Conservation (phyloP, 2,113 vertebrate species). For the Chrysemys picta region DNA sequence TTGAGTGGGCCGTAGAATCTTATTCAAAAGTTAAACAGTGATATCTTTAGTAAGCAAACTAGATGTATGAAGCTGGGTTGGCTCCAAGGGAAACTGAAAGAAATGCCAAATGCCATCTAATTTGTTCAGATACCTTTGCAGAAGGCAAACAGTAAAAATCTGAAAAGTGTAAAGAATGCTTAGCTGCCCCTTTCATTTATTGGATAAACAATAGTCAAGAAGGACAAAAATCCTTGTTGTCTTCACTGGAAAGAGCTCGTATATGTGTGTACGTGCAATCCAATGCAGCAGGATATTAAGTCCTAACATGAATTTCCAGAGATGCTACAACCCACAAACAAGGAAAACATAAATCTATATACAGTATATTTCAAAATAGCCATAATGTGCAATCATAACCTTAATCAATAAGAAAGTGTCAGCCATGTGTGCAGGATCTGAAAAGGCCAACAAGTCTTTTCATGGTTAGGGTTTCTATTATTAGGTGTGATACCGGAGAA, state of each 20-base stretch:
- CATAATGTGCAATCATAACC: background rate
- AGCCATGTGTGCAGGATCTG: background rate
- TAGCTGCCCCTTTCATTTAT: background rate
- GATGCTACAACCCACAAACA: background rate
- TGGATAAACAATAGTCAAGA: constrained; percentile 37
- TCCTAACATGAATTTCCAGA: background rate
- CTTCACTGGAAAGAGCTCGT: background rate
- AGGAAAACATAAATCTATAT: fast-evolving
- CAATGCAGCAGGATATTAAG: background rate
- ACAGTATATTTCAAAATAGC: fast-evolving
- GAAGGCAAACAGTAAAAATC: background rate
- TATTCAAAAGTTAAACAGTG: background rate
- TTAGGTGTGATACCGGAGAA: background rate
- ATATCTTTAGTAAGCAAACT: background rate
- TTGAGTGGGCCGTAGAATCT: background rate
- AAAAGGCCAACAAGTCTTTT: background rate
- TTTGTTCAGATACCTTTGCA: background rate
- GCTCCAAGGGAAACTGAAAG: background rate
- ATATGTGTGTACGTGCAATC: background rate
- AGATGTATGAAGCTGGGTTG: background rate
- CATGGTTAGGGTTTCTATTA: background rate
- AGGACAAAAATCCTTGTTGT: background rate
- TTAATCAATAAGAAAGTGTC: background rate
- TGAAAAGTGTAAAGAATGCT: background rate
- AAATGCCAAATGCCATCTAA: background rate